Conservation (phyloP, 2,888 invertebrate genomes). For the Brachyopa scutellaris region DNA sequence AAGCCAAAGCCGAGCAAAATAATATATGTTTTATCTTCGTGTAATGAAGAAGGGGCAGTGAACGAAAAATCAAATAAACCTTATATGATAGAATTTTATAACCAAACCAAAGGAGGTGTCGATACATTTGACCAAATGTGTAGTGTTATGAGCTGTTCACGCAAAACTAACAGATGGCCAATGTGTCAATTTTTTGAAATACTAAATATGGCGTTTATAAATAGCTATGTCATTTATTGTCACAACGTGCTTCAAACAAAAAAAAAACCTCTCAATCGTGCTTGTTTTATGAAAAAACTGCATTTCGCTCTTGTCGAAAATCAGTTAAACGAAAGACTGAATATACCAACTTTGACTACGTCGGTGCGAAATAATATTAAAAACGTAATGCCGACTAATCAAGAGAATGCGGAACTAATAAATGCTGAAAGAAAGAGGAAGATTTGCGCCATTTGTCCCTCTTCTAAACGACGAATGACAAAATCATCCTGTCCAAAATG, state of each 20-base stretch:
- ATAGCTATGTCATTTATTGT: constrained; percentile 6
- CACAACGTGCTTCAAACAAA: constrained; percentile 34
- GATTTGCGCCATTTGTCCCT: constrained; percentile 34
- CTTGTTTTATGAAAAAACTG: constrained; percentile 33
- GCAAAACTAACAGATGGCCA: background rate
- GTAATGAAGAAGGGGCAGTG: constrained; percentile 25
- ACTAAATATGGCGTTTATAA: too few relatives aligned
- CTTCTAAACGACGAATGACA: constrained; percentile 31
- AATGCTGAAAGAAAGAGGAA: constrained; percentile 8
- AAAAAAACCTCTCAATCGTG: constrained; percentile 39
- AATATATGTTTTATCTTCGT: constrained; percentile 57
- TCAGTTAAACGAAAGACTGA: background rate
- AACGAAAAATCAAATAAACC: background rate
- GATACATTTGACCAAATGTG: background rate
- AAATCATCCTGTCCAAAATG: constrained; percentile 44
- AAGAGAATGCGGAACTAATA: background rate
- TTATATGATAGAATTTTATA: constrained; percentile 7
- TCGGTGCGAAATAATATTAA: background rate
- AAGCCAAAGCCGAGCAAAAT: constrained; percentile 54
- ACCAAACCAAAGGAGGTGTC: too few relatives aligned
- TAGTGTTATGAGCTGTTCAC: background rate
- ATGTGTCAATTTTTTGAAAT: background rate
- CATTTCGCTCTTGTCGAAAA: constrained; percentile 15
- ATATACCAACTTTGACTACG: constrained; percentile 1
- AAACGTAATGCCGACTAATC: background rate